Evolutionary conservation across 2,888 invertebrate species (phyloP).

Genomic region (Portevinia maculata): DNA sequence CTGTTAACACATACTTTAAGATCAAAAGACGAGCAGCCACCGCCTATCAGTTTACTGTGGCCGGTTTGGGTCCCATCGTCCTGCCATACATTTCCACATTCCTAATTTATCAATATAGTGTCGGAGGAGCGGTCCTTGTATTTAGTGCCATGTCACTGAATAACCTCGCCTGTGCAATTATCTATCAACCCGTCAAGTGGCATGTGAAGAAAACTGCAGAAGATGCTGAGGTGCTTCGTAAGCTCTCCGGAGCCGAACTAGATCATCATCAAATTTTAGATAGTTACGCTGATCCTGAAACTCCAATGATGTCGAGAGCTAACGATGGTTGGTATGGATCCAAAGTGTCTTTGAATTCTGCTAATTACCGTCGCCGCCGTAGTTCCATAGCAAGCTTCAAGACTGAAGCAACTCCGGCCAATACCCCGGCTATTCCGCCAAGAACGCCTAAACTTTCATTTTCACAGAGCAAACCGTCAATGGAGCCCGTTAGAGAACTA

Average conservation of each 20-base stretch:
- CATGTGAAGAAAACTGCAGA: slow-evolving; percentile 84
- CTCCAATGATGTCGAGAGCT: slow-evolving; percentile 85
- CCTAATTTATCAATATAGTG: slow-evolving; percentile 86
- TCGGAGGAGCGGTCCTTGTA: slow-evolving; percentile 87
- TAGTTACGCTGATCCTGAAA: slow-evolving; percentile 86
- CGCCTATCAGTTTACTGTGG: slow-evolving; percentile 88
- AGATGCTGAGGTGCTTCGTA: slow-evolving; percentile 76
- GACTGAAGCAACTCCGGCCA: slow-evolving; percentile 77
- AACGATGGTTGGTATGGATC: slow-evolving; percentile 82
- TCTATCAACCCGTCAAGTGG: slow-evolving; percentile 90
- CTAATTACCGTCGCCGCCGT: slow-evolving; percentile 4
- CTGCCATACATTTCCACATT: slow-evolving; percentile 88
- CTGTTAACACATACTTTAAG: slow-evolving; percentile 90
- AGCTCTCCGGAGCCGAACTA: slow-evolving; percentile 42
- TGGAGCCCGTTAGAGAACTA: slow-evolving; percentile 43
- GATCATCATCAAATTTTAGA: slow-evolving; percentile 86
- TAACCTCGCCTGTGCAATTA: slow-evolving; percentile 86
- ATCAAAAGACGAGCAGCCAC: slow-evolving; percentile 88
- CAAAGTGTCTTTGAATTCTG: slow-evolving; percentile 78
- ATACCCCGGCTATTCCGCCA: slow-evolving; percentile 54
- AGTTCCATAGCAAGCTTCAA: slow-evolving; percentile 76
- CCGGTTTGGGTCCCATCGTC: slow-evolving; percentile 88
- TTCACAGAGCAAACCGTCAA: slow-evolving; percentile 20
- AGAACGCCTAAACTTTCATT: slow-evolving; percentile 52
- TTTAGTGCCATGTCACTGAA: slow-evolving; percentile 88